These are phyloP conservation scores for Microcebus murinus DNA, from an alignment of 2,113 vertebrate genomes.

Conservation along the genomic window DNA sequence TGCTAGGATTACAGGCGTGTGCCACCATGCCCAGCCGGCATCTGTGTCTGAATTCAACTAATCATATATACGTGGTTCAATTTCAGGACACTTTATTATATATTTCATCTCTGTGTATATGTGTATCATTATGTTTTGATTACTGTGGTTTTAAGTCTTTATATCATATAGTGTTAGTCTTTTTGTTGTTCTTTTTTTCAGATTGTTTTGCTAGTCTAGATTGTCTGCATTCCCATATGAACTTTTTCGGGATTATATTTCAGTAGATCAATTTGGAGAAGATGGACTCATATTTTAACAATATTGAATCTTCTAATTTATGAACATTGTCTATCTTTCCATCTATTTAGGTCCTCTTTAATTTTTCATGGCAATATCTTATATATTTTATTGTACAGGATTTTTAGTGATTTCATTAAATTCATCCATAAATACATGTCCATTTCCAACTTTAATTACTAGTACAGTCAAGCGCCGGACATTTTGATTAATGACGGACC, in stretches of 20 bases:
- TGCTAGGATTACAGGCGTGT: no score
- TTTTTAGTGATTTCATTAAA: background rate
- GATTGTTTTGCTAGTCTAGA: background rate
- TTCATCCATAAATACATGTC: background rate
- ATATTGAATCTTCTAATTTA: background rate
- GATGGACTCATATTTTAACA: background rate
- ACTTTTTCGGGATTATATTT: background rate
- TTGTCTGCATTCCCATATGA: background rate
- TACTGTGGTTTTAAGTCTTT: background rate
- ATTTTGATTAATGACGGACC: background rate
- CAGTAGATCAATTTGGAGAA: background rate
- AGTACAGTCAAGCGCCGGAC: background rate
- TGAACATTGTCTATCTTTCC: background rate
- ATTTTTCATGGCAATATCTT: background rate
- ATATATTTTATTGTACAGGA: background rate
- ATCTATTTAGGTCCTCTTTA: background rate
- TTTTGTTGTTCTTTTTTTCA: background rate
- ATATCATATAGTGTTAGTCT: background rate
- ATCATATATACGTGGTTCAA: background rate
- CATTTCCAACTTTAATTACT: background rate
- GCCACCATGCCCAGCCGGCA: no score
- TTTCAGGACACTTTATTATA: background rate
- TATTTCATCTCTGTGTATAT: background rate
- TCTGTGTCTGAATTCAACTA: background rate
- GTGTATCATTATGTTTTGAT: background rate